Conservation (phyloP, 2,113 vertebrate genomes). For the Nansenia antarctica region DNA sequence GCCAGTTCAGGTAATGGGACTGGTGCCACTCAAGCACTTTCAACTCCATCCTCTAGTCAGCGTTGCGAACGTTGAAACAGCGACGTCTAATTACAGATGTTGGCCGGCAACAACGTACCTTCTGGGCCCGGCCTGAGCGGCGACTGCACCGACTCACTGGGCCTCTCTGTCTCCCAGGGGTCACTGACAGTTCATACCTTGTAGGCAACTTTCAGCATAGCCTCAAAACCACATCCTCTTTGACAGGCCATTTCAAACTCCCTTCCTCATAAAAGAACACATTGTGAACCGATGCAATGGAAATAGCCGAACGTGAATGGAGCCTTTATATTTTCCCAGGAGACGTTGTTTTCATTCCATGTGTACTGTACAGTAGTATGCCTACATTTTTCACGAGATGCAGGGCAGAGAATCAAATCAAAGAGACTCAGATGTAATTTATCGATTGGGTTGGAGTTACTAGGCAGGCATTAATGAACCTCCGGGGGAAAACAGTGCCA, state of each 20-base stretch:
- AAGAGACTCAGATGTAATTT: background rate
- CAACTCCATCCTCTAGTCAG: slow-evolving; percentile 5
- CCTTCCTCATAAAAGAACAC: slow-evolving; percentile 25
- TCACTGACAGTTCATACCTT: slow-evolving; percentile 59
- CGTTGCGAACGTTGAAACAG: slow-evolving; percentile 29
- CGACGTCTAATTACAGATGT: slow-evolving; percentile 35
- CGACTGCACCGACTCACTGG: slow-evolving; percentile 24
- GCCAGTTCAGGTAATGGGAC: background rate
- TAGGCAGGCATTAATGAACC: background rate
- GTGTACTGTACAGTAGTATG: background rate
- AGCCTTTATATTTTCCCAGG: slow-evolving; percentile 17
- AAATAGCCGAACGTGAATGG: slow-evolving; percentile 40
- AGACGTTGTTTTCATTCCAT: slow-evolving; percentile 5
- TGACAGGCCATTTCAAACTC: slow-evolving; percentile 16
- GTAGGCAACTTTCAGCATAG: slow-evolving; percentile 33
- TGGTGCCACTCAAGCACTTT: background rate
- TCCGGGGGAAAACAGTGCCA: no score
- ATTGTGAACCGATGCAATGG: slow-evolving; percentile 25
- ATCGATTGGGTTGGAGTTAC: background rate
- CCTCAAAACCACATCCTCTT: slow-evolving; percentile 57
- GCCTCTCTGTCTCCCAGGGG: slow-evolving; percentile 30
- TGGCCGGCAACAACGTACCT: slow-evolving; percentile 27
- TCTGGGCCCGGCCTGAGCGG: background rate
- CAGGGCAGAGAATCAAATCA: background rate
- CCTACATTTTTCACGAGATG: background rate